Conservation (phyloP, 2,888 invertebrate species). For the Dascillus cervinus region DNA sequence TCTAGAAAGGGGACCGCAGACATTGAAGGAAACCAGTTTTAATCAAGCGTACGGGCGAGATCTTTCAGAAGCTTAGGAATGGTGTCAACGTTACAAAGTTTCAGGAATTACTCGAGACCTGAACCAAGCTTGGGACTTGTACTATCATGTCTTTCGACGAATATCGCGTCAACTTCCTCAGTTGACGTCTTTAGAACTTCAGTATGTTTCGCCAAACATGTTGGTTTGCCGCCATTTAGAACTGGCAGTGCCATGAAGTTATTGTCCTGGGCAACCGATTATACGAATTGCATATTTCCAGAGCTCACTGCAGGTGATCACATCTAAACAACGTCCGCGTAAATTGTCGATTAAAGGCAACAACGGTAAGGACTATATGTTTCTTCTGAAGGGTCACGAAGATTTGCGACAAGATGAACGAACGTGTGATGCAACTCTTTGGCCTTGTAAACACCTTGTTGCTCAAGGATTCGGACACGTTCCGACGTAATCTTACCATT, state of each 20-base stretch:
- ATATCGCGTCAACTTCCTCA: slow-evolving; percentile 93
- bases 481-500: slow-evolving; percentile 73
- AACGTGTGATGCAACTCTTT: slow-evolving; percentile 88
- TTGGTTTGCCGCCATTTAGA: slow-evolving; percentile 86
- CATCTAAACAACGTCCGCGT: slow-evolving; percentile 95
- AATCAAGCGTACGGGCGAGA: slow-evolving; percentile 94
- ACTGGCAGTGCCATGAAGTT: slow-evolving; percentile 96
- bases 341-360: slow-evolving; percentile 89
- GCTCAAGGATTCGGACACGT: slow-evolving; percentile 92
- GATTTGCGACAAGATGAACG: slow-evolving; percentile 98
- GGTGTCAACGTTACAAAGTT: slow-evolving; percentile 84
- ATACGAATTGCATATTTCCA: slow-evolving; percentile 87
- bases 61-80: slow-evolving; percentile 88
- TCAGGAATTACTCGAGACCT: slow-evolving; percentile 84
- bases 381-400: slow-evolving; percentile 97
- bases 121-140: slow-evolving; percentile 98
- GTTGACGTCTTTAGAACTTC: slow-evolving; percentile 81
- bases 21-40: slow-evolving; percentile 94
- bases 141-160: slow-evolving; percentile 96
- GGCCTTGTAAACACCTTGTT: slow-evolving; percentile 87
- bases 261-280: slow-evolving; percentile 84
- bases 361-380: slow-evolving; percentile 97
- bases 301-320: slow-evolving; percentile 87
- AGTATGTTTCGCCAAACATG: slow-evolving; percentile 92
- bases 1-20: slow-evolving; percentile 91